Conservation (phyloP, 2,797 vertebrate genomes). For the Hemibagrus guttatus region DNA sequence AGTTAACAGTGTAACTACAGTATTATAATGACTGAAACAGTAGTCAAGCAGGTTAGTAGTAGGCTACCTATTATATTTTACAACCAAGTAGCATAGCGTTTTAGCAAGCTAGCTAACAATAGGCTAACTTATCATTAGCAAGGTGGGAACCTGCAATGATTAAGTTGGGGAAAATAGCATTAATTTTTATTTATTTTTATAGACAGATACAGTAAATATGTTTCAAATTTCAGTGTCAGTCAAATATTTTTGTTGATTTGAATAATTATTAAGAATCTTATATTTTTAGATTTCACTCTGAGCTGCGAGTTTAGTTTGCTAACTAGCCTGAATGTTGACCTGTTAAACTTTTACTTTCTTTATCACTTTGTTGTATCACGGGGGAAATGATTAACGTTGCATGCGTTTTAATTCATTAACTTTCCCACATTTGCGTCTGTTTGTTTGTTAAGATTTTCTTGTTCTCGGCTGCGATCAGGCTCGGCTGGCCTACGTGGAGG, state of each 20-base stretch:
- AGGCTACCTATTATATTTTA: not conserved
- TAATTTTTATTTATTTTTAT: not conserved
- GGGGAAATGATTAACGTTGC: not conserved
- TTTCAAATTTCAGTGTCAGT: not conserved
- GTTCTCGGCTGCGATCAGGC: constrained; percentile 67
- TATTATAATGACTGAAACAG: not conserved
- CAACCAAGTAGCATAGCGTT: not conserved
- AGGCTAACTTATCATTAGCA: not conserved
- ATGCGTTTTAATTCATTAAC: not conserved
- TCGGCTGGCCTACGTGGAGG: constrained; percentile 77
- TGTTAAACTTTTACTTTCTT: not conserved
- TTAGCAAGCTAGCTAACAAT: not conserved
- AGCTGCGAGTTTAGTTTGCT: not conserved
- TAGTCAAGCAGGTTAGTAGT: not conserved
- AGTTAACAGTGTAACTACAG: not conserved
- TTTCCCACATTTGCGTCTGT: not conserved
- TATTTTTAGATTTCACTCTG: not conserved
- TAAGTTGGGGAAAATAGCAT: not conserved
- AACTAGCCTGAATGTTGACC: not conserved
- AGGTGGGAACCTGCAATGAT: not conserved
- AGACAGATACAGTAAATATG: not conserved
- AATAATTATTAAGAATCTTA: not conserved
- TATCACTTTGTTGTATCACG: not conserved
- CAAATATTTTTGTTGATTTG: not conserved
- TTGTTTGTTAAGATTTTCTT: not conserved